Evolutionary conservation across 2,888 invertebrate species (phyloP).

Genomic region (Allacma fusca): DNA sequence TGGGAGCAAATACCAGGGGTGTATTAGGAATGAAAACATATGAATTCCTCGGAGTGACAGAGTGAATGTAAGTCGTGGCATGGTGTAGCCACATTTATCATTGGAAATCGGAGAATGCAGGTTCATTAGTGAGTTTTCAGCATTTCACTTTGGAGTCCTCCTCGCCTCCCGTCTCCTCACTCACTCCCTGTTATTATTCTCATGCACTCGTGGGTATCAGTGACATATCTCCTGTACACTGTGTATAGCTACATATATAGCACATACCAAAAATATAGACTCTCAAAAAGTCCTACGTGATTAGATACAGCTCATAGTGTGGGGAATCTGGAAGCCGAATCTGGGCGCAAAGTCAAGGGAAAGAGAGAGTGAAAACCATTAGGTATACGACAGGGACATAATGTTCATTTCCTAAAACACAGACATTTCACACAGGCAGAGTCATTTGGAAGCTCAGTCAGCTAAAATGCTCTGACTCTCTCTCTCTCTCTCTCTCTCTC

Average conservation of each 20-base stretch:
- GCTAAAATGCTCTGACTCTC: slow-evolving; percentile 8
- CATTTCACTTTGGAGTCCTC: slow-evolving; percentile 33
- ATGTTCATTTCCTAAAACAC: slow-evolving; percentile 16
- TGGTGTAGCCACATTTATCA: slow-evolving; percentile 41
- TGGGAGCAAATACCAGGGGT: no score
- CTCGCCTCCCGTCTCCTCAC: slow-evolving; percentile 15
- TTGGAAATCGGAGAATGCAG: slow-evolving; percentile 37
- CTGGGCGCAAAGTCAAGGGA: neutral
- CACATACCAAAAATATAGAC: no score
- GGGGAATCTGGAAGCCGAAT: no score
- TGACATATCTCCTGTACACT: no score
- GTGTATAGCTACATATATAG: no score
- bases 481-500: neutral
- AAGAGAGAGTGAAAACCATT: slow-evolving; percentile 2
- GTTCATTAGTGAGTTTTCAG: slow-evolving; percentile 43
- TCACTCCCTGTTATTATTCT: neutral
- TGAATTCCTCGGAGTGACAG: slow-evolving; percentile 8
- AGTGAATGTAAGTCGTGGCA: slow-evolving; percentile 28
- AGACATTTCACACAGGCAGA: neutral
- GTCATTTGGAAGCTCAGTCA: slow-evolving; percentile 4
- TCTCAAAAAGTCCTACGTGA: no score
- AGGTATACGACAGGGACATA: slow-evolving; percentile 17
- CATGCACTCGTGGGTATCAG: no score
- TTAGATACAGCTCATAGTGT: no score
- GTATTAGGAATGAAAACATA: neutral